phyloP scores from a whole-genome alignment of 2,888 invertebrate species.

The Heliconius aoede region DNA sequence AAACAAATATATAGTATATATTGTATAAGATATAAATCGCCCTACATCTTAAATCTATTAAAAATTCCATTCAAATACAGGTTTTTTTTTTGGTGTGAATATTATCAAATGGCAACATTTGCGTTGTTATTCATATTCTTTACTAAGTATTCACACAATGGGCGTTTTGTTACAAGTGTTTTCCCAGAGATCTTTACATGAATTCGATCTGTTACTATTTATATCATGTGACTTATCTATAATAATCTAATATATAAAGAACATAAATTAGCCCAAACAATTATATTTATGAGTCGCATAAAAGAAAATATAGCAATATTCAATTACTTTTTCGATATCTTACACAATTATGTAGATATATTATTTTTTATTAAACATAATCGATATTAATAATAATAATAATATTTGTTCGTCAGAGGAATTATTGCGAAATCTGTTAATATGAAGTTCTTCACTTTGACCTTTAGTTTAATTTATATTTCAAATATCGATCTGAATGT shows the following conservation, averaged over 20 bases:
- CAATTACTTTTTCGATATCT: not conserved
- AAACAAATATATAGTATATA: constrained; percentile 29
- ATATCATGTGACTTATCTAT: constrained; percentile 10
- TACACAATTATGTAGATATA: not conserved
- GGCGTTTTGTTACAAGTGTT: constrained; percentile 9
- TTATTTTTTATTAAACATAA: not conserved
- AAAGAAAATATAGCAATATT: not conserved
- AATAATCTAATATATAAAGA: constrained; percentile 52
- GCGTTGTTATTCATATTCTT: not conserved
- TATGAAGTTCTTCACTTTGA: no score
- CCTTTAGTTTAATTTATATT: no score
- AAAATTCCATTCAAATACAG: constrained; percentile 26
- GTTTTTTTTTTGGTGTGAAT: constrained; percentile 3
- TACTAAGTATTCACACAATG: constrained; percentile 23
- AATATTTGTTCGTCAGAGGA: no score
- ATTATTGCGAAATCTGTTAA: no score
- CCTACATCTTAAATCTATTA: constrained; percentile 39
- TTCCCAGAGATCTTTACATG: constrained; percentile 33
- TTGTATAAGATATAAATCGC: constrained; percentile 39
- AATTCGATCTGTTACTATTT: constrained; percentile 32
- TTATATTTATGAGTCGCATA: not conserved
- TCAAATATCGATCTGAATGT: not conserved
- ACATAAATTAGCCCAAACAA: constrained; percentile 66
- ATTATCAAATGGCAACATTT: constrained; percentile 25
- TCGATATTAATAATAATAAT: no score